Evolutionary conservation across 2,888 invertebrate genomes (phyloP).

Genomic region (Himalopsyche anomala): DNA sequence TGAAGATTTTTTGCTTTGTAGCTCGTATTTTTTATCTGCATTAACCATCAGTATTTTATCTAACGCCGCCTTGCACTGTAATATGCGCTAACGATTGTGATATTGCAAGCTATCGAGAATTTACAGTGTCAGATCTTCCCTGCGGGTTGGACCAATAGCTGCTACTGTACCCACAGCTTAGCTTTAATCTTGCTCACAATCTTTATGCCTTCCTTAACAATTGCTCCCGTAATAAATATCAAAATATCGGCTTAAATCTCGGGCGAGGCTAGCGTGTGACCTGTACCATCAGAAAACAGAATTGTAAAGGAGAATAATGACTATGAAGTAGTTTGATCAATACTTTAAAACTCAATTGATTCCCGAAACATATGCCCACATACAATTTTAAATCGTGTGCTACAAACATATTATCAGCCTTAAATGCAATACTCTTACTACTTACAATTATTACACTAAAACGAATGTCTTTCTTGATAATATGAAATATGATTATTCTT

Average conservation of each 20-base stretch:
- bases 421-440: too few relatives aligned
- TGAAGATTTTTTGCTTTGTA: not conserved
- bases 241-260: constrained; percentile 62
- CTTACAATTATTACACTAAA: too few relatives aligned
- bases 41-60: not conserved
- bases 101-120: constrained; percentile 27
- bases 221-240: constrained; percentile 63
- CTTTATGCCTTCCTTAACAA: constrained; percentile 58
- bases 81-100: constrained; percentile 40
- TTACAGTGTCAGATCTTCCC: constrained; percentile 10
- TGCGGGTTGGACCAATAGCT: constrained; percentile 9
- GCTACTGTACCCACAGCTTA: constrained; percentile 44
- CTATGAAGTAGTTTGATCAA: not conserved
- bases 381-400: too few relatives aligned
- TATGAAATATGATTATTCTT: too few relatives aligned
- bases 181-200: constrained; percentile 43
- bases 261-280: constrained; percentile 48
- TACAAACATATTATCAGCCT: too few relatives aligned
- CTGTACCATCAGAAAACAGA: constrained; percentile 16
- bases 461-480: too few relatives aligned
- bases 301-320: not conserved
- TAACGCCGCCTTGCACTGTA: constrained; percentile 29
- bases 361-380: not conserved
- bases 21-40: not conserved
- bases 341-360: not conserved